phyloP scores from a whole-genome alignment of 2,797 vertebrate genomes.

The Sebastes nivosus region DNA sequence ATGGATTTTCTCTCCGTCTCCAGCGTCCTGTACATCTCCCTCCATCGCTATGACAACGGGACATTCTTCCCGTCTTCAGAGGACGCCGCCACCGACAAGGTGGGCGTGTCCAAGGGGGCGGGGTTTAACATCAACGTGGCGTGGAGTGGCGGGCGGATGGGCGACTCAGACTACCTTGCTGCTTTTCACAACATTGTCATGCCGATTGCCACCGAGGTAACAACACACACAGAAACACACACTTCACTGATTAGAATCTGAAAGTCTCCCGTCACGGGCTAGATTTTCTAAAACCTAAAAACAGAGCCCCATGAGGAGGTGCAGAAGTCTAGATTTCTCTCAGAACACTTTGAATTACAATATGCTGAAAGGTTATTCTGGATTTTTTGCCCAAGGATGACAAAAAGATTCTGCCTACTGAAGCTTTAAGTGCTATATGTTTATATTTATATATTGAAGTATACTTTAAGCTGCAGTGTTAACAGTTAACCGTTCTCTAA shows the following conservation, averaged over 20 bases:
- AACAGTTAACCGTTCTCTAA: no score
- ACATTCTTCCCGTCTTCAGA: constrained; percentile 88
- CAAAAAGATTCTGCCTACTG: no score
- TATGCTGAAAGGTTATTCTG: no score
- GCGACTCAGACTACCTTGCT: constrained; percentile 88
- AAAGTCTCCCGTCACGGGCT: no score
- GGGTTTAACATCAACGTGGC: constrained; percentile 92
- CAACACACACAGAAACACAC: not conserved
- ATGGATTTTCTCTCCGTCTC: not conserved
- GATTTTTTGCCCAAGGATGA: no score
- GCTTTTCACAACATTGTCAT: constrained; percentile 88
- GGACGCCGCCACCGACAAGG: constrained; percentile 80
- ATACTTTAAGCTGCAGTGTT: no score
- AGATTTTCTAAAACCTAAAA: no score
- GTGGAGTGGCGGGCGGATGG: constrained; percentile 87
- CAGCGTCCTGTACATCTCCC: constrained; percentile 90
- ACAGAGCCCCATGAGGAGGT: no score
- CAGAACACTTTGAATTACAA: no score
- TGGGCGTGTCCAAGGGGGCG: constrained; percentile 80
- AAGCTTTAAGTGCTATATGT: no score
- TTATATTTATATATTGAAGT: no score
- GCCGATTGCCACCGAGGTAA: constrained; percentile 90
- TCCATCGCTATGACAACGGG: constrained; percentile 91
- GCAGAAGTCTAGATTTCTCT: no score
- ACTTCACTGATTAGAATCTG: not conserved